Evolutionary conservation across 2,113 vertebrate species (phyloP), one percentile per base, ranked within the genome.

Genomic region (Thymallus thymallus): DNA sequence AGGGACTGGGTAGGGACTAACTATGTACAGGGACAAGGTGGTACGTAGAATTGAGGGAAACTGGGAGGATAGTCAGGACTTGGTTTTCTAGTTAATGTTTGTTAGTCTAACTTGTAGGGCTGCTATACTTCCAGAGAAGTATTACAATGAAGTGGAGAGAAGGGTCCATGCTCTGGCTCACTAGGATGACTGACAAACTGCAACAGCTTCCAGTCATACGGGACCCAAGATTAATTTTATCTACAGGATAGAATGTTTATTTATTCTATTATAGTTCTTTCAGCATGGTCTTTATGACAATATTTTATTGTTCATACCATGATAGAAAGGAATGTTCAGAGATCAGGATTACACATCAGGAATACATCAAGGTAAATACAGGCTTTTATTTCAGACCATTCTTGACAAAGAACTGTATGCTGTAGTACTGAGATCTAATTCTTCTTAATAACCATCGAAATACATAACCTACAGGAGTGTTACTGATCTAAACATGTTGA

Each of bases 101-200:
- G 20, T 35, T 56, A 23, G 14, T n/a, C 82, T 18, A 32, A 18
- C 69, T 13, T 65, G 1, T 87, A 95, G 95, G 86, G 93, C 89
- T 1, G 90, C 92, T 0, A 96, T 96, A 2, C 90, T 97, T 46
- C 90, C 94, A 0, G 95, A 96, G 61, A 96, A 95, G 67, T 97
- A 97, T 82, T 96, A 94, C 73, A 82, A 72, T 0, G 87, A 94
- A 62, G 93, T 95, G 45, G 93, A 95, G 76, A 86, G 89, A 73
- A 95, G 93, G 76, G 86, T 83, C 0, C 69, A 73, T 9, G 20
- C 68, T 5, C 23, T 92, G 13, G 86, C 77, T 63, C 26, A 6
- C 14, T 90, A 67, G 29, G 5, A 30, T 24, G 6, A 32, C 32
- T 32, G 32, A 32, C 26, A 26, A 2, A 26, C 32, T 32, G 6